Conservation (phyloP, 2,888 invertebrate species). For the Linnaemya tessellans region DNA sequence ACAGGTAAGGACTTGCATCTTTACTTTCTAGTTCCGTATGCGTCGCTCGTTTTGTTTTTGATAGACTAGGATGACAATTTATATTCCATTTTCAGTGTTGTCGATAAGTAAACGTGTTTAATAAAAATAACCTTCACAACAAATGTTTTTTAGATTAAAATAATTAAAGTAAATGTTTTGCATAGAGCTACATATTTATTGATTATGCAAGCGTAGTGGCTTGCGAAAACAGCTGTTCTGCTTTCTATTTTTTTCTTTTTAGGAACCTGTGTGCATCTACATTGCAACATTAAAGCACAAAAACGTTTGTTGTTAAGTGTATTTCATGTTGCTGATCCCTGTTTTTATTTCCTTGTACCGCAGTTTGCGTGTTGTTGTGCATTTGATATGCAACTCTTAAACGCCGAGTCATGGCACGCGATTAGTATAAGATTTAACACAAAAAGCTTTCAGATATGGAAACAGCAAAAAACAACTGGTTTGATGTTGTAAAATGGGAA, state of each 20-base stretch:
- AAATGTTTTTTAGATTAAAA: too few relatives aligned
- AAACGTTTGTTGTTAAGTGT: background rate
- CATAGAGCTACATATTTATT: too few relatives aligned
- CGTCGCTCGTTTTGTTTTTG: too few relatives aligned
- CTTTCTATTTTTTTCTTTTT: background rate
- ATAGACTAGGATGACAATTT: too few relatives aligned
- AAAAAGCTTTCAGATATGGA: background rate
- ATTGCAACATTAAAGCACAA: background rate
- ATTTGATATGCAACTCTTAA: background rate
- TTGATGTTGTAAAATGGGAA: background rate
- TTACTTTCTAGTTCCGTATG: too few relatives aligned
- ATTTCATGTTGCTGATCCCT: background rate
- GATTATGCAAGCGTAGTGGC: too few relatives aligned
- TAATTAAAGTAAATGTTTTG: too few relatives aligned
- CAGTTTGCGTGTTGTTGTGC: background rate
- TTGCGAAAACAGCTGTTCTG: too few relatives aligned
- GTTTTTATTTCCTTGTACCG: background rate
- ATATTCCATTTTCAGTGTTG: too few relatives aligned
- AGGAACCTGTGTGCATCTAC: background rate
- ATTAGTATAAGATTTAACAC: constrained; percentile 1
- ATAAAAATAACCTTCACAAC: too few relatives aligned
- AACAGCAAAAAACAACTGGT: background rate
- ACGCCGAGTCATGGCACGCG: background rate
- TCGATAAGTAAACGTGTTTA: too few relatives aligned
- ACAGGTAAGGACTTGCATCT: too few relatives aligned